Base-by-base conservation (phyloP, 1,140 invertebrate species). In the Odontomachus brunneus region DNA sequence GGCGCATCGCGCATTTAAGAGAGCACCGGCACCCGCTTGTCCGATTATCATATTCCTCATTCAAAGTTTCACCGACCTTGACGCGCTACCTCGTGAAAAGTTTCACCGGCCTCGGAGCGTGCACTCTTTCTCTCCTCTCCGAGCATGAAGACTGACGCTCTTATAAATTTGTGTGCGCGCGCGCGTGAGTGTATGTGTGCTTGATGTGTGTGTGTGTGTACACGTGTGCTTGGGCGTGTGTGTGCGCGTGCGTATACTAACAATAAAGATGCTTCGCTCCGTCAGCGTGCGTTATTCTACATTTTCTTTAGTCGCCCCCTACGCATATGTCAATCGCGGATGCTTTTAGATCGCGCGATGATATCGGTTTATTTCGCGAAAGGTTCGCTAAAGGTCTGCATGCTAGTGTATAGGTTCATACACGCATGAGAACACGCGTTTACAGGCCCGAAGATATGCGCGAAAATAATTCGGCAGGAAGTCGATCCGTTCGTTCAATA, bases 11-110 rank as follows among this genome's bases (percentile, higher is more conserved):
- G 49, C 17, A 38, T 78, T 17, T 29, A 66, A 26, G n/a, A 78
- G 51, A 78, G 51, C 29, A 69, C 12, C 63, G 19, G 29, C 63
- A 26, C 55, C 51, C 22, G 33, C 15, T 80, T 69, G 48, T 71
- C 33, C 33, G 17, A 71, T 59, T 69, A 69, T 71, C 22, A 19
- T 71, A 71, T 14, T 44, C 38, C 57, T 53, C 57, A 74, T 78
- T 83, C 17, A 67, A 48, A 72, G 24, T 82, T 84, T 84, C 55
- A 48, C 60, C 29, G 33, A 33, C 49, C 57, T 82, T 81, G 55
- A 84, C 66, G 83, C 57, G 67, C 76, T 84, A 84, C 67, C 76
- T 84, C 83, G 75, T 65, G 29, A 84, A 62, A 80, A 84, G 24
- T 81, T 82, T 84, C 66, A 82, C 66, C 60, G 53, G 38, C 38